Percentiles rank a stretch among this genome's conserved stretches.
phyloP scores from a whole-genome alignment of 1,140 invertebrate genomes.

The Drosophila trapezifrons region DNA sequence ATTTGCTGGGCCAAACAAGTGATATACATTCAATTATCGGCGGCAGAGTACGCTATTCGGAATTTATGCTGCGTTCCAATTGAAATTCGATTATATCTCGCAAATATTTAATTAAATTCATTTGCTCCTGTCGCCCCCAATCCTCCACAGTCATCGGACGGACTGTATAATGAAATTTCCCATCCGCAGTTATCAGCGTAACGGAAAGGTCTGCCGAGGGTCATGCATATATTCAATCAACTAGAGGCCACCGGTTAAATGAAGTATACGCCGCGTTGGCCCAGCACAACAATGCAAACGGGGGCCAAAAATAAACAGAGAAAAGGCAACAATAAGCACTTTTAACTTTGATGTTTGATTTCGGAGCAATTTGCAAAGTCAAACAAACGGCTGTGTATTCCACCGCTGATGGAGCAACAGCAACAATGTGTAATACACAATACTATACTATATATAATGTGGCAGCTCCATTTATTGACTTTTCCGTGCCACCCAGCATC shows the following conservation, averaged over 20 bases:
- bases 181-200: conserved; percentile 20
- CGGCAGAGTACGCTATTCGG: conserved; percentile 30
- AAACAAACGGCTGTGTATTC: conserved; percentile 43
- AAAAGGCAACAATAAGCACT: conserved; percentile 55
- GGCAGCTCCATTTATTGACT: conserved; percentile 58
- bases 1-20: conserved; percentile 47
- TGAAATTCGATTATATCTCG: conserved; percentile 57
- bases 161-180: conserved; percentile 42
- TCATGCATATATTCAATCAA: conserved; percentile 40
- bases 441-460: conserved; percentile 33
- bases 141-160: background rate
- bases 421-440: conserved; percentile 53
- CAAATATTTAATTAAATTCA: conserved; percentile 57
- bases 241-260: conserved; percentile 31
- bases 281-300: conserved; percentile 31
- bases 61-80: conserved; percentile 52
- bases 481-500: conserved; percentile 15
- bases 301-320: conserved; percentile 49
- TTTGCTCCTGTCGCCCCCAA: conserved; percentile 14
- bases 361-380: conserved; percentile 57
- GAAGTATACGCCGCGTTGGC: conserved; percentile 45
- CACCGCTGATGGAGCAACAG: conserved; percentile 18
- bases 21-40: conserved; percentile 58
- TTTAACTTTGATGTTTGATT: conserved; percentile 66
- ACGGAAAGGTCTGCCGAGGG: background rate